Conservation (phyloP, 2,888 invertebrate species). For the Phanerotoma sp. region DNA sequence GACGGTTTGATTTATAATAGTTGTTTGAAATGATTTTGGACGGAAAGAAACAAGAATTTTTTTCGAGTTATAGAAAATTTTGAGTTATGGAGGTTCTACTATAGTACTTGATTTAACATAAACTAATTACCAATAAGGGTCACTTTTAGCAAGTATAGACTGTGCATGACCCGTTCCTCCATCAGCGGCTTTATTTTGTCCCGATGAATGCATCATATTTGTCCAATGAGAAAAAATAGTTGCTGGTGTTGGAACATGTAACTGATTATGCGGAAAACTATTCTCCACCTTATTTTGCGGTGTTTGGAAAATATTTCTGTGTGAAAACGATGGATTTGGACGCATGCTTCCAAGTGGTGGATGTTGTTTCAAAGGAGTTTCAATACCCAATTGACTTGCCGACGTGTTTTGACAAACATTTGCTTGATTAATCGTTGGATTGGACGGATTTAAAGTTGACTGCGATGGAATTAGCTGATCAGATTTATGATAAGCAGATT, state of each 20-base stretch:
- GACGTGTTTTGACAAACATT: not conserved
- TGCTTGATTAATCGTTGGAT: not conserved
- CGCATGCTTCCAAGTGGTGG: slow-evolving; percentile 30
- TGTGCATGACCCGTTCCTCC: slow-evolving; percentile 34
- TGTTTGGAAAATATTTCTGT: slow-evolving; percentile 47
- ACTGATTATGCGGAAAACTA: slow-evolving; percentile 31
- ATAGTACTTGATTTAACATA: not conserved
- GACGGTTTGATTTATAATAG: no score
- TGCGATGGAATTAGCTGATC: not conserved
- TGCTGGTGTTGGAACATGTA: slow-evolving; percentile 43
- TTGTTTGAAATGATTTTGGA: no score
- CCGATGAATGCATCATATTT: slow-evolving; percentile 40
- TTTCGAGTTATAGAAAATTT: not conserved
- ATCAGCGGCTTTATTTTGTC: slow-evolving; percentile 35
- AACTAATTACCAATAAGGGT: slow-evolving; percentile 9
- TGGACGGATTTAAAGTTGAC: slow-evolving; percentile 7
- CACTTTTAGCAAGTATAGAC: slow-evolving; percentile 31
- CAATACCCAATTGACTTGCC: slow-evolving; percentile 23
- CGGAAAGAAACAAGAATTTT: not conserved
- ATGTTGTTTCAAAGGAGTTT: slow-evolving; percentile 49
- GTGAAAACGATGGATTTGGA: slow-evolving; percentile 45
- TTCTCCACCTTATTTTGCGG: slow-evolving; percentile 40
- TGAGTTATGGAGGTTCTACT: not conserved
- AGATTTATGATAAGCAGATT: no score
- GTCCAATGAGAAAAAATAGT: slow-evolving; percentile 43